phyloP scores from a whole-genome alignment of 2,888 invertebrate species.

The Nycteola revayana region DNA sequence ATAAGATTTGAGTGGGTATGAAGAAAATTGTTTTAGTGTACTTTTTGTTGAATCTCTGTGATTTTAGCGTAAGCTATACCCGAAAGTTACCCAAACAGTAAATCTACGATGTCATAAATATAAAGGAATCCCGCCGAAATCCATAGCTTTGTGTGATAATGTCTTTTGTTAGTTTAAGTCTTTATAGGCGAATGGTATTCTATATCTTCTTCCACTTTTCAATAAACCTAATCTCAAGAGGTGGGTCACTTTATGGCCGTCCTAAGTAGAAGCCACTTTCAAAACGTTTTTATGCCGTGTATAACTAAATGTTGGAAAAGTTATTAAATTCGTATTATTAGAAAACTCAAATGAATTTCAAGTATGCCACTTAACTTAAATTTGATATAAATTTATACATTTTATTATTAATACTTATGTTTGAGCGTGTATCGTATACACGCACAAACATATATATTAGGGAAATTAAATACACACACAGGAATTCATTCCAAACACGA shows the following conservation, averaged over 20 bases:
- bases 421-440: too few relatives aligned
- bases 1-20: conserved; percentile 18
- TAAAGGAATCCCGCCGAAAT: conserved; percentile 30
- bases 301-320: too few relatives aligned
- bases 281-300: too few relatives aligned
- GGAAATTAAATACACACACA: too few relatives aligned
- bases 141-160: conserved; percentile 48
- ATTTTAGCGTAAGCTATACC: conserved; percentile 15
- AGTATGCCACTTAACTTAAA: too few relatives aligned
- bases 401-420: too few relatives aligned
- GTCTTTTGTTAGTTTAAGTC: conserved; percentile 51
- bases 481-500: too few relatives aligned
- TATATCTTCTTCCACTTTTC: conserved; percentile 47
- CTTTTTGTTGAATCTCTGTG: conserved; percentile 20
- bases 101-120: conserved; percentile 33
- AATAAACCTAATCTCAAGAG: conserved; percentile 35
- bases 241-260: conserved; percentile 25
- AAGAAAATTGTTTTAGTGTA: conserved; percentile 15
- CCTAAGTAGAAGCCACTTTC: too few relatives aligned
- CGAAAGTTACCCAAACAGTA: conserved; percentile 15
- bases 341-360: too few relatives aligned
- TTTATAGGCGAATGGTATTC: conserved; percentile 41
- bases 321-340: too few relatives aligned
- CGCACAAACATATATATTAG: too few relatives aligned
- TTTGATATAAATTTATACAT: too few relatives aligned